phyloP scores from a whole-genome alignment of 2,797 vertebrate species.

The Meda fulgida region DNA sequence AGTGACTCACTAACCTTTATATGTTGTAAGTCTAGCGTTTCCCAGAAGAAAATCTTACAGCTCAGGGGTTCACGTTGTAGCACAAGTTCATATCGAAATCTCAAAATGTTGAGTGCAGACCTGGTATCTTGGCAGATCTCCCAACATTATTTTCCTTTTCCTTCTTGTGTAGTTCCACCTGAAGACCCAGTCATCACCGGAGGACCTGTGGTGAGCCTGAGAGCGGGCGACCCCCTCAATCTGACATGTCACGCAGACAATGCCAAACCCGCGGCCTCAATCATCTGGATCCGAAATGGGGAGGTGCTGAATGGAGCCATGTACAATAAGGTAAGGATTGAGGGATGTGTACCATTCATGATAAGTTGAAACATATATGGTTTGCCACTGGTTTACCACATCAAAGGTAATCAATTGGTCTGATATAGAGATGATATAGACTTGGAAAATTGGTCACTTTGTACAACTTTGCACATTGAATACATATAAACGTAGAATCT shows the following conservation, averaged over 20 bases:
- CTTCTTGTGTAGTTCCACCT: conserved; percentile 84
- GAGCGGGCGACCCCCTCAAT: conserved; percentile 94
- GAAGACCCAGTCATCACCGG: conserved; percentile 94
- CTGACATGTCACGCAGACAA: conserved; percentile 96
- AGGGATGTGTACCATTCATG: conserved; percentile 63
- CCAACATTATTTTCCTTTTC: neutral
- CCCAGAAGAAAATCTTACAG: neutral
- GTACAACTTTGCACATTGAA: neutral
- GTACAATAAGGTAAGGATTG: conserved; percentile 92
- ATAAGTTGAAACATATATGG: neutral
- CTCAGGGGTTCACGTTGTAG: neutral
- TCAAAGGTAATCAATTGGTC: neutral
- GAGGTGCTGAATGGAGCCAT: conserved; percentile 95
- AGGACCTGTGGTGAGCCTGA: conserved; percentile 92
- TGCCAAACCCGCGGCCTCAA: conserved; percentile 94
- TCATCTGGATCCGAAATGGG: conserved; percentile 93
- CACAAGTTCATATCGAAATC: neutral
- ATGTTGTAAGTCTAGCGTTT: neutral
- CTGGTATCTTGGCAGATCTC: neutral
- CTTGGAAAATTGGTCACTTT: neutral
- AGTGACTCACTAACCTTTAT: neutral
- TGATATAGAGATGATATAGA: too few species aligned
- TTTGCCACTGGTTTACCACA: neutral
- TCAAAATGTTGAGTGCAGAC: neutral
- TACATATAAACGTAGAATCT: neutral